These are phyloP conservation scores for Mus musculus DNA, from an alignment of 2,113 vertebrate genomes.

Conservation along the genomic window DNA sequence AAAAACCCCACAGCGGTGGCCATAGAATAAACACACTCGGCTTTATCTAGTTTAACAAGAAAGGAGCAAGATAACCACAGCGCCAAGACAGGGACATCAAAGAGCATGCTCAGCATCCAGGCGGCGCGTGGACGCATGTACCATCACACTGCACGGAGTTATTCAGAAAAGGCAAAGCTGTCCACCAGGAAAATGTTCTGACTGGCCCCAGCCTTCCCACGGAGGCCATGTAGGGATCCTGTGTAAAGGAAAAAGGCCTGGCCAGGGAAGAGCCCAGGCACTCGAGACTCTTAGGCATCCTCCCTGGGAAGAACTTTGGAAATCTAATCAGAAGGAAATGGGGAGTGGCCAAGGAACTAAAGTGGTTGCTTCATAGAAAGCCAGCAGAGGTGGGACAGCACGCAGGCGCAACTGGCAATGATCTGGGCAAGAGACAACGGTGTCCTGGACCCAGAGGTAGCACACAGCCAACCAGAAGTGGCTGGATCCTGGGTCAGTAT, in stretches of 20 bases:
- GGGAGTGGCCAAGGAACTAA: not conserved
- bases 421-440: not conserved
- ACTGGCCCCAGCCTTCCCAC: not conserved
- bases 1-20: not conserved
- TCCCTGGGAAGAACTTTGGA: not conserved
- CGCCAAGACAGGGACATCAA: not conserved
- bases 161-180: not conserved
- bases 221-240: rapidly evolving
- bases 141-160: not conserved
- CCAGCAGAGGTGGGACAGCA: not conserved
- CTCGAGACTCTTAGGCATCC: too few species aligned
- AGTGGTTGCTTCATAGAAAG: not conserved
- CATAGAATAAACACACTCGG: not conserved
- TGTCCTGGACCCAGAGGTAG: too few species aligned
- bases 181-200: not conserved
- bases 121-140: not conserved
- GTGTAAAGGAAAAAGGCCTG: not conserved
- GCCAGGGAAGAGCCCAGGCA: not conserved
- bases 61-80: not conserved
- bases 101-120: not conserved
- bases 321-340: not conserved
- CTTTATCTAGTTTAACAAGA: not conserved
- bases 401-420: not conserved
- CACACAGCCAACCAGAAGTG: not conserved
- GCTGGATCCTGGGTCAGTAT: not conserved